A percentile compares a stretch with the other conserved stretches of the same genome.
These are phyloP conservation scores for Drosophila ambigua DNA, from an alignment of 1,140 invertebrate genomes.

Conservation along the genomic window DNA sequence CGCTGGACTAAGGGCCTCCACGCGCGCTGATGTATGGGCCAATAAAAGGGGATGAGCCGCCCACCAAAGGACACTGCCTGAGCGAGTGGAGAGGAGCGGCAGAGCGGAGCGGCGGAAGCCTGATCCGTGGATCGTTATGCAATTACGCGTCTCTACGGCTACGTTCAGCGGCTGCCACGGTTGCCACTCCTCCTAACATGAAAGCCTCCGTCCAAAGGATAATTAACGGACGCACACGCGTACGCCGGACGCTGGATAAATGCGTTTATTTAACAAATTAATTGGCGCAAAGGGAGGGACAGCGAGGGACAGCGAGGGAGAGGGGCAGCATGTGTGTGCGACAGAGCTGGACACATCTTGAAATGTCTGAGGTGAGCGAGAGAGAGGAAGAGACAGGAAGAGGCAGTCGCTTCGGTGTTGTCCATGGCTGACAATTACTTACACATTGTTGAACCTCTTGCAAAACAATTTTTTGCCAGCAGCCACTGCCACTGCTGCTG, in stretches of 20 bases:
- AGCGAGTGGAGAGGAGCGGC: no score
- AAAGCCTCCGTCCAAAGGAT: constrained; percentile 39
- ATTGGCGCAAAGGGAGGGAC: constrained; percentile 63
- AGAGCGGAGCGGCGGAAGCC: no score
- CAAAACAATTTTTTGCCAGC: constrained; percentile 57
- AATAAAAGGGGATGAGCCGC: constrained; percentile 22
- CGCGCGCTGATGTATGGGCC: constrained; percentile 20
- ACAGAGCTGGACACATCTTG: no score
- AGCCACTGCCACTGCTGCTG: constrained; percentile 19
- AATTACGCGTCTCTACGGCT: constrained; percentile 42
- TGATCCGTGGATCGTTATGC: constrained; percentile 40
- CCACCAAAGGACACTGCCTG: neutral
- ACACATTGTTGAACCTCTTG: constrained; percentile 72
- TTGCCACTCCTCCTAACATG: constrained; percentile 49
- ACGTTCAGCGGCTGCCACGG: neutral
- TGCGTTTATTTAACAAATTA: constrained; percentile 82
- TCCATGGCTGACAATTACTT: constrained; percentile 56
- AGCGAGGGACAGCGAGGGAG: neutral
- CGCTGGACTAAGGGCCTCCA: constrained; percentile 12
- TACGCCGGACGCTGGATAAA: constrained; percentile 58
- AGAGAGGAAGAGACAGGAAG: no score
- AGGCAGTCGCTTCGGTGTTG: neutral
- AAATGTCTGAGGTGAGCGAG: no score
- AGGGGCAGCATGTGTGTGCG: no score
- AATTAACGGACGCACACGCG: constrained; percentile 47